phyloP scores from a whole-genome alignment of 1,140 invertebrate species.

The Temnothorax curvispinosus region DNA sequence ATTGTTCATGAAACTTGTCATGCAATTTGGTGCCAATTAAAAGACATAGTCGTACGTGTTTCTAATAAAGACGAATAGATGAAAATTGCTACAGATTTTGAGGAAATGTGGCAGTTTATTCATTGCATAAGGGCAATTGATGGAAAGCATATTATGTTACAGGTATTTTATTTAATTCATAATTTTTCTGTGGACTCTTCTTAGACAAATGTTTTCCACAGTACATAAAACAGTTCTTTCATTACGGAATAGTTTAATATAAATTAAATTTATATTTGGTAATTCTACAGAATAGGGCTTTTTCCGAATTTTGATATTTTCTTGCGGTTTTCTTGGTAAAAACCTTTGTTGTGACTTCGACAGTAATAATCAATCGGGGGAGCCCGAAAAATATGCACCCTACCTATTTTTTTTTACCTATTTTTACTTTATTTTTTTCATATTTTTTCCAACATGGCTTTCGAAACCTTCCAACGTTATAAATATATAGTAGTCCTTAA shows the following conservation, averaged over 20 bases:
- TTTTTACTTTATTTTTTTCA: no score
- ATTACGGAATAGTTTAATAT: background rate
- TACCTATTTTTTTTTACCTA: no score
- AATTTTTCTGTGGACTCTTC: background rate
- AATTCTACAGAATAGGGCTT: no score
- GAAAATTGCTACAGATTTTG: background rate
- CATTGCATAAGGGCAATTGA: background rate
- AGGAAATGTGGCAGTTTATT: background rate
- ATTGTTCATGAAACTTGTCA: slow-evolving; percentile 1
- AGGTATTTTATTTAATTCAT: background rate
- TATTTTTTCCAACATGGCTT: no score
- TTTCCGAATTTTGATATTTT: no score
- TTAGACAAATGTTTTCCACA: background rate
- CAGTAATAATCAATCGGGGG: no score
- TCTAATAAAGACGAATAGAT: background rate
- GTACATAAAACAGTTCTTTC: background rate
- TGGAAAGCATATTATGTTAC: background rate
- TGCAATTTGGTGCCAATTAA: background rate
- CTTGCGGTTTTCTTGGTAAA: no score
- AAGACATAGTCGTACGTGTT: background rate
- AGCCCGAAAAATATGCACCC: no score
- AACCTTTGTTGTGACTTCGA: no score
- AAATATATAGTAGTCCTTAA: no score
- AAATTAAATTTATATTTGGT: background rate
- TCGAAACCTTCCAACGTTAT: no score